A percentile compares a stretch with the other conserved stretches of the same genome.
Conservation (phyloP, 2,113 vertebrate genomes). For the Phyllostomus hastatus region DNA sequence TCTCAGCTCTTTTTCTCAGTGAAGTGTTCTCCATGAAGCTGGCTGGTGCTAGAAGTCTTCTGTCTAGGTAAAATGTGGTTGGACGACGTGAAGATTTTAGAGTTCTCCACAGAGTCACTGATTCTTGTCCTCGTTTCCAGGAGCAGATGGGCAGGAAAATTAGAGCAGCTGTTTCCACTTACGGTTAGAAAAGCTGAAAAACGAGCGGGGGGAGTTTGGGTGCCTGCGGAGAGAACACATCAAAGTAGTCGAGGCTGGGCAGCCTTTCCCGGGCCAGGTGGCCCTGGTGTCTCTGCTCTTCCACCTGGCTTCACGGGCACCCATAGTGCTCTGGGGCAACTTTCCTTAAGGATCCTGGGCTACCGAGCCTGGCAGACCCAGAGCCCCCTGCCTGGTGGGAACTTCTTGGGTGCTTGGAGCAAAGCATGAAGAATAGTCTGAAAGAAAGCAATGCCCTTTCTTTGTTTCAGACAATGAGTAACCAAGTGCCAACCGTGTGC, state of each 20-base stretch:
- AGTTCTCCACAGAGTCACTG: background rate
- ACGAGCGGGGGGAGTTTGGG: background rate
- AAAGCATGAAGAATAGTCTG: background rate
- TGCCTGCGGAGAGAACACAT: background rate
- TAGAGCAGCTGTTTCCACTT: slow-evolving; percentile 45
- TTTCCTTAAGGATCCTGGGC: background rate
- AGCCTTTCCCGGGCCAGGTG: background rate
- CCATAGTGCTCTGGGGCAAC: background rate
- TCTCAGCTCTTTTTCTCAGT: background rate
- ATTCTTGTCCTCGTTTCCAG: background rate
- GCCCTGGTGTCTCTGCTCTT: background rate
- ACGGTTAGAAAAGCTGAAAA: background rate
- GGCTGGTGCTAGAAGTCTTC: background rate
- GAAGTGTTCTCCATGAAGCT: background rate
- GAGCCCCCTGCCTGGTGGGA: background rate
- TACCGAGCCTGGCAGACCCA: accelerated
- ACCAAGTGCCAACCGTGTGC: background rate
- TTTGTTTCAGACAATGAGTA: background rate
- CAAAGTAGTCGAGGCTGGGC: background rate
- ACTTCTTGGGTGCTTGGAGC: background rate
- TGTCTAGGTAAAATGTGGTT: background rate
- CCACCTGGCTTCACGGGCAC: background rate
- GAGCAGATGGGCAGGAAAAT: slow-evolving; percentile 39
- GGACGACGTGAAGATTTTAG: background rate
- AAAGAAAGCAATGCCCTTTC: background rate